Percentiles rank a stretch among this genome's conserved stretches.
phyloP scores from a whole-genome alignment of 2,797 vertebrate species.

The Glyptemys insculpta region DNA sequence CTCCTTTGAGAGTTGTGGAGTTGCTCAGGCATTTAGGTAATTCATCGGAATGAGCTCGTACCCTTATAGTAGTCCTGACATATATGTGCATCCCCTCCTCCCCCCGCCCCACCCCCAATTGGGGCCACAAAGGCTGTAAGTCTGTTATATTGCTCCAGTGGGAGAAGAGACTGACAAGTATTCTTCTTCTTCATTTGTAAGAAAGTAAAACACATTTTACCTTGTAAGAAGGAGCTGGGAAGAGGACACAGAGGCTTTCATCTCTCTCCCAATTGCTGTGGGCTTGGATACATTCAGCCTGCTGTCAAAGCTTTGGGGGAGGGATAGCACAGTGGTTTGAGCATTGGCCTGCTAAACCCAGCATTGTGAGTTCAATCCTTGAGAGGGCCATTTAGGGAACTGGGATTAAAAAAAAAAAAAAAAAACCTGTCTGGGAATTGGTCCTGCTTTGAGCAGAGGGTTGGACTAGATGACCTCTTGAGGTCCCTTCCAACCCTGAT shows the following conservation, averaged over 20 bases:
- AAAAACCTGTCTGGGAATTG: no score
- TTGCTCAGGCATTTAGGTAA: neutral
- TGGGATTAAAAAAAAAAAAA: no score
- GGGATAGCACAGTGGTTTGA: no score
- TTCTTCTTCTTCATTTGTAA: neutral
- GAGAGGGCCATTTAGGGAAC: no score
- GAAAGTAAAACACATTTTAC: neutral
- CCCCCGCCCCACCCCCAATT: neutral
- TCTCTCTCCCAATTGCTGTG: neutral
- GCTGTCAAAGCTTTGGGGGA: neutral
- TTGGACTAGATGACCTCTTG: no score
- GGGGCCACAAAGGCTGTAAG: neutral
- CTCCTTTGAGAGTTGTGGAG: neutral
- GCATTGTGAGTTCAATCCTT: no score
- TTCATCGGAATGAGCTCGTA: neutral
- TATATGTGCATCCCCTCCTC: neutral
- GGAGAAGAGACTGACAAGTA: neutral
- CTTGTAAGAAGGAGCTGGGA: neutral
- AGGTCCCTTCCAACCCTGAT: no score
- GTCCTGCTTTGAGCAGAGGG: no score
- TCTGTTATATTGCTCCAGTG: neutral
- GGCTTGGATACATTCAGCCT: neutral
- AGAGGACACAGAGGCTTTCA: conserved; percentile 10
- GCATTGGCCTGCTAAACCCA: no score
- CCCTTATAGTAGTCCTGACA: accelerated